These are phyloP conservation scores for Vulpes ferrilata DNA, from an alignment of 2,113 vertebrate genomes.

Conservation along the genomic window DNA sequence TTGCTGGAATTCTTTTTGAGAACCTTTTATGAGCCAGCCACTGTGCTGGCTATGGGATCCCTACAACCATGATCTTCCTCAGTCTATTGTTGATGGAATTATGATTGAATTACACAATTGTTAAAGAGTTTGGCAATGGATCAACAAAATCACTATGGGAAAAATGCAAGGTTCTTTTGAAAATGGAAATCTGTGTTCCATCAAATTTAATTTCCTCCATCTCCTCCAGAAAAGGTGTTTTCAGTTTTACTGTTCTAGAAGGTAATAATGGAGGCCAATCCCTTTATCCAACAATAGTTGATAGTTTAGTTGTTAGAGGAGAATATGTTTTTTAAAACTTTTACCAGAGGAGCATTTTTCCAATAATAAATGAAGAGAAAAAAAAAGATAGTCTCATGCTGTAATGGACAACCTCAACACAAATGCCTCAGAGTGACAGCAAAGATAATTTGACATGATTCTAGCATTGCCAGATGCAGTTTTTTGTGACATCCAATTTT, in stretches of 20 bases:
- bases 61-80: not conserved
- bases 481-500: not conserved
- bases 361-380: not conserved
- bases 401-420: not conserved
- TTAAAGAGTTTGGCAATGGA: not conserved
- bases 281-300: not conserved
- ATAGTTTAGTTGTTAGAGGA: not conserved
- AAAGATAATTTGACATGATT: conserved; percentile 17
- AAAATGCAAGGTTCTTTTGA: not conserved
- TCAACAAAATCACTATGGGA: not conserved
- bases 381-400: not conserved
- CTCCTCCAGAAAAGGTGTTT: not conserved
- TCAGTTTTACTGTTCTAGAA: not conserved
- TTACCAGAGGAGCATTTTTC: not conserved
- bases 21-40: not conserved
- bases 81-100: not conserved
- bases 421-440: not conserved
- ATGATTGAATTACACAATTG: not conserved
- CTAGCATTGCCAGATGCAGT: not conserved
- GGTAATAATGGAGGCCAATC: not conserved
- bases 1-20: not conserved
- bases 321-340: not conserved
- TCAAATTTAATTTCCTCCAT: not conserved
- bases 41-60: not conserved
- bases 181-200: conserved; percentile 17